A percentile compares a stretch with the other conserved stretches of the same genome.
These are phyloP conservation scores for Petrocephalus zakoni DNA, from an alignment of 2,113 vertebrate genomes.

Conservation along the genomic window DNA sequence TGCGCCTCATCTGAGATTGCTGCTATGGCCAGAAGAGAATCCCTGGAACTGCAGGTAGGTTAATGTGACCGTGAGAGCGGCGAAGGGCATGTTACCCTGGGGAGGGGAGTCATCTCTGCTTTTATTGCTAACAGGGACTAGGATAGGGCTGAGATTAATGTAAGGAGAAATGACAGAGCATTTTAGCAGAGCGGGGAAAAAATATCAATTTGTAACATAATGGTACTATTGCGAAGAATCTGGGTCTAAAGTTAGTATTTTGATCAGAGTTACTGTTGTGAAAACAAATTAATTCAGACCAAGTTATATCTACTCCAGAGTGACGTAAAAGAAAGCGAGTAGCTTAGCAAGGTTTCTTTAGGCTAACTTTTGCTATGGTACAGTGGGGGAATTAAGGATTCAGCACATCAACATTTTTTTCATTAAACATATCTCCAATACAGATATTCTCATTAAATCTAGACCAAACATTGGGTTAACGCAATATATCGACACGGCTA, in stretches of 20 bases:
- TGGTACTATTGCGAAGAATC: background rate
- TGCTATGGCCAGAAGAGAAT: background rate
- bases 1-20: background rate
- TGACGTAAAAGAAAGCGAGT: background rate
- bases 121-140: background rate
- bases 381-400: background rate
- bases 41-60: background rate
- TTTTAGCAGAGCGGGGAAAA: background rate
- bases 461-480: background rate
- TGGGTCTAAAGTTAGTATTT: background rate
- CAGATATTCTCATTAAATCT: background rate
- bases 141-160: background rate
- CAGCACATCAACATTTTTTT: background rate
- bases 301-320: background rate
- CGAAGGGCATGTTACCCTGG: background rate
- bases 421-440: background rate
- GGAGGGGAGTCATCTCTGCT: background rate
- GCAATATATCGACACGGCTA: background rate
- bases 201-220: background rate
- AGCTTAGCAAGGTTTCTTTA: background rate
- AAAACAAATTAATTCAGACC: background rate
- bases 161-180: background rate
- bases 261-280: background rate
- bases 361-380: background rate
- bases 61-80: background rate